Conservation (phyloP, 2,113 vertebrate species). For the Ia io region DNA sequence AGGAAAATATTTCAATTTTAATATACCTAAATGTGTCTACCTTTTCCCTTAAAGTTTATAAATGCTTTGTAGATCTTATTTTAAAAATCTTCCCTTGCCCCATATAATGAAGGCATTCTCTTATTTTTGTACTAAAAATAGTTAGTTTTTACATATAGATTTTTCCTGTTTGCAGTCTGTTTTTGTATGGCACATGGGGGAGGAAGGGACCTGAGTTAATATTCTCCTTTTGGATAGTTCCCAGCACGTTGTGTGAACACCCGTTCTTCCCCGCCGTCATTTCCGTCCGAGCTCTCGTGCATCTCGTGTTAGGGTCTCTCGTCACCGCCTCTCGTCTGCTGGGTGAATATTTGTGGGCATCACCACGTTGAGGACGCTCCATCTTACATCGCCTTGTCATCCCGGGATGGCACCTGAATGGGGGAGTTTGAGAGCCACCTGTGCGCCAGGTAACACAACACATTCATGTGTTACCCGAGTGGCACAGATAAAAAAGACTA, state of each 20-base stretch:
- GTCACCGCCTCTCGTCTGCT: not conserved
- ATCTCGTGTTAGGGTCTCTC: not conserved
- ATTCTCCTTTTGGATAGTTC: not conserved
- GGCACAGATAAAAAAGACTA: not conserved
- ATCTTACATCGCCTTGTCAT: not conserved
- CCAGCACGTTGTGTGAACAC: not conserved
- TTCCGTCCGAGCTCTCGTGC: not conserved
- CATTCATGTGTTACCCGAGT: not conserved
- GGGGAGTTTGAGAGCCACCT: not conserved
- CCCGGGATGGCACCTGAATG: not conserved
- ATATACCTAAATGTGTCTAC: not conserved
- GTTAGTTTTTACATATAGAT: slow-evolving; percentile 19
- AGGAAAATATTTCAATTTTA: not conserved
- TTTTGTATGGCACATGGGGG: not conserved
- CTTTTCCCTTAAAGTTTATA: not conserved
- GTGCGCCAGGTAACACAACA: not conserved
- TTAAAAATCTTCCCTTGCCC: not conserved
- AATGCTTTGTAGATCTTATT: not conserved
- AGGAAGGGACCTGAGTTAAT: not conserved
- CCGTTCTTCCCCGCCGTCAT: not conserved
- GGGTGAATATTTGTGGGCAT: not conserved
- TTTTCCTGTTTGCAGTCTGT: not conserved
- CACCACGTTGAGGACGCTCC: not conserved
- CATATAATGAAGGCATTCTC: not conserved
- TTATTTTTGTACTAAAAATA: not conserved